These are phyloP conservation scores for Empidonax alnorum DNA, from an alignment of 2,113 vertebrate genomes.

Conservation along the genomic window DNA sequence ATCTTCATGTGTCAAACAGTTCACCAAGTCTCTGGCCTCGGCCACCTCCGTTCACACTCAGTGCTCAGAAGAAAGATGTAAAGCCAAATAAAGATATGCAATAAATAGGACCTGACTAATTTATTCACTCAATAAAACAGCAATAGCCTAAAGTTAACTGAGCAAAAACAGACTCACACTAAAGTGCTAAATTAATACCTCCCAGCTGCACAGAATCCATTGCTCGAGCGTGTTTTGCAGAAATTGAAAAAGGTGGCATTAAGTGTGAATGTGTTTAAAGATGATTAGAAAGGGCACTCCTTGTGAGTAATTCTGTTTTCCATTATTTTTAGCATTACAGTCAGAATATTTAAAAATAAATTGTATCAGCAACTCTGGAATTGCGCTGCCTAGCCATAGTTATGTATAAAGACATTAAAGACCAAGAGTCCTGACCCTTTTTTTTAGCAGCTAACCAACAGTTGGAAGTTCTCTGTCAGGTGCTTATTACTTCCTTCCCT, in stretches of 20 bases:
- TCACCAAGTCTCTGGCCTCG: neutral
- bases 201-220: conserved; percentile 15
- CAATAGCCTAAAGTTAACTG: conserved; percentile 58
- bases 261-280: neutral
- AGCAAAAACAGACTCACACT: conserved; percentile 11
- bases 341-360: conserved; percentile 13
- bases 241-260: conserved; percentile 1
- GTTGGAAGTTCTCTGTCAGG: neutral
- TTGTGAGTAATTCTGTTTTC: conserved; percentile 1
- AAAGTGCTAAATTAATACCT: conserved; percentile 57
- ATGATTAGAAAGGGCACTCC: conserved; percentile 28
- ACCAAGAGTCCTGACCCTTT: neutral
- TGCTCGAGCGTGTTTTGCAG: neutral
- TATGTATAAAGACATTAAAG: neutral
- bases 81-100: conserved; percentile 32
- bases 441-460: neutral
- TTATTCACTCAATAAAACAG: conserved; percentile 62
- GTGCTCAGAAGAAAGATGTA: neutral
- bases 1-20: neutral
- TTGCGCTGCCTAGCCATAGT: neutral
- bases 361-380: neutral
- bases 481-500: neutral
- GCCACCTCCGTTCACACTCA: neutral
- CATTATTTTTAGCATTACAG: conserved; percentile 20
- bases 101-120: conserved; percentile 63